Evolutionary conservation across 2,797 vertebrate genomes (phyloP).

Genomic region (Mormyrops attenuatus): DNA sequence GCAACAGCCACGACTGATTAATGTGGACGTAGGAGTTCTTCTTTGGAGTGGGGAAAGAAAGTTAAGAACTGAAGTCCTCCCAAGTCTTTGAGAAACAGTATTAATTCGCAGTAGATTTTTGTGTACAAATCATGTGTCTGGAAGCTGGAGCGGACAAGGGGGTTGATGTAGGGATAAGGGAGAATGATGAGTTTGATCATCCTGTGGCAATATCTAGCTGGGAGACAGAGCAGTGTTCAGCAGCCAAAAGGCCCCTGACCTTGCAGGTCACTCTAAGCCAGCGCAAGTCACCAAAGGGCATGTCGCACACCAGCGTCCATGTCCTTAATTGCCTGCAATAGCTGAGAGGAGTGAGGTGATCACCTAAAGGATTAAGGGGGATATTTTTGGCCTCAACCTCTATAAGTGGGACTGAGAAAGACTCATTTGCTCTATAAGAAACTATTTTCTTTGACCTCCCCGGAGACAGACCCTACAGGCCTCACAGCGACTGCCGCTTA

Average conservation of each 20-base stretch:
- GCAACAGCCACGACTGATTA: not conserved
- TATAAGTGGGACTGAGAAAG: slow-evolving; percentile 19
- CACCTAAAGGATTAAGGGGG: slow-evolving; percentile 24
- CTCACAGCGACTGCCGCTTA: slow-evolving; percentile 16
- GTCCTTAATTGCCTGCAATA: slow-evolving; percentile 17
- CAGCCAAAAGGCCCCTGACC: not conserved
- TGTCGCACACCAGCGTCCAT: not conserved
- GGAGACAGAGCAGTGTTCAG: slow-evolving; percentile 7
- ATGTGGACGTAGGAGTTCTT: not conserved
- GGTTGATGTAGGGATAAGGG: not conserved
- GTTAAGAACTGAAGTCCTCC: not conserved
- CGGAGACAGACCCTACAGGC: slow-evolving; percentile 13
- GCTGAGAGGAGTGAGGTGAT: slow-evolving; percentile 6
- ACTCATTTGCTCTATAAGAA: slow-evolving; percentile 34
- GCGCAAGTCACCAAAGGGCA: slow-evolving; percentile 3
- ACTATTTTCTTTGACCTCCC: slow-evolving; percentile 19
- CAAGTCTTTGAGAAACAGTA: not conserved
- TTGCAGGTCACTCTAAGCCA: not conserved
- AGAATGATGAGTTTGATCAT: not conserved
- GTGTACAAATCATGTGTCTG: not conserved
- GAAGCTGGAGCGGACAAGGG: not conserved
- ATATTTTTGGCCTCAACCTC: slow-evolving; percentile 26
- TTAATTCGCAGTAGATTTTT: not conserved
- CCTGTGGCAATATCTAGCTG: not conserved
- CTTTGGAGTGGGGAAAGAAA: too few species aligned